These are phyloP conservation scores for Psylliodes chrysocephalus DNA, from an alignment of 2,888 invertebrate species.

Conservation along the genomic window DNA sequence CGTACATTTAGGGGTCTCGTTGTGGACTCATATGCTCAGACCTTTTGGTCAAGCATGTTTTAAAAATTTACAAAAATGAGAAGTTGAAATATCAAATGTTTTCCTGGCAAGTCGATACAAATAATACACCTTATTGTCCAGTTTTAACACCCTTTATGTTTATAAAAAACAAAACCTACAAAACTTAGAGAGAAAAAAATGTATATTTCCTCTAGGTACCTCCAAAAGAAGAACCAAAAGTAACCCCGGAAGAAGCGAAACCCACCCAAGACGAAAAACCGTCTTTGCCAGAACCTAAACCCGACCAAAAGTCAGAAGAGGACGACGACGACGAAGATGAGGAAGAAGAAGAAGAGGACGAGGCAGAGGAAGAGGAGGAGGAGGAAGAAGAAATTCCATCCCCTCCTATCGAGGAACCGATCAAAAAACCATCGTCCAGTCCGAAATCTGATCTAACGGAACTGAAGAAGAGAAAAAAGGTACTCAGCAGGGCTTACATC, in stretches of 20 bases:
- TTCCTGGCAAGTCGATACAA: too few species aligned
- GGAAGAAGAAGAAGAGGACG: constrained; percentile 28
- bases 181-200: too few species aligned
- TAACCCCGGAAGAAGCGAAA: constrained; percentile 19
- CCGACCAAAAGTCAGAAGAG: constrained; percentile 8
- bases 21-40: too few species aligned
- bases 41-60: too few species aligned
- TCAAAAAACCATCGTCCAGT: constrained; percentile 45
- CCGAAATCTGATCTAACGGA: constrained; percentile 43
- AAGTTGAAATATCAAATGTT: too few species aligned
- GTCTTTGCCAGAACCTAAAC: not conserved
- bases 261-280: constrained; percentile 17
- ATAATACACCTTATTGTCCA: too few species aligned
- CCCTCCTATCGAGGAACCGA: constrained; percentile 58
- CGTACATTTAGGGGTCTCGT: too few species aligned
- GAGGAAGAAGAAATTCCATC: constrained; percentile 51
- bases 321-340: constrained; percentile 9
- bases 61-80: too few species aligned
- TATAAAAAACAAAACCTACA: too few species aligned
- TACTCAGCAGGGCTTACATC: constrained; percentile 64
- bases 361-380: constrained; percentile 19
- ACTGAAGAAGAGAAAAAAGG: constrained; percentile 56
- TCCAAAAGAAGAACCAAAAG: constrained; percentile 32
- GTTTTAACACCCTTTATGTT: too few species aligned
- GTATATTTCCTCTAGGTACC: not conserved